Evolutionary conservation across 2,113 vertebrate species (phyloP).

Genomic region (Engraulis encrasicolus): DNA sequence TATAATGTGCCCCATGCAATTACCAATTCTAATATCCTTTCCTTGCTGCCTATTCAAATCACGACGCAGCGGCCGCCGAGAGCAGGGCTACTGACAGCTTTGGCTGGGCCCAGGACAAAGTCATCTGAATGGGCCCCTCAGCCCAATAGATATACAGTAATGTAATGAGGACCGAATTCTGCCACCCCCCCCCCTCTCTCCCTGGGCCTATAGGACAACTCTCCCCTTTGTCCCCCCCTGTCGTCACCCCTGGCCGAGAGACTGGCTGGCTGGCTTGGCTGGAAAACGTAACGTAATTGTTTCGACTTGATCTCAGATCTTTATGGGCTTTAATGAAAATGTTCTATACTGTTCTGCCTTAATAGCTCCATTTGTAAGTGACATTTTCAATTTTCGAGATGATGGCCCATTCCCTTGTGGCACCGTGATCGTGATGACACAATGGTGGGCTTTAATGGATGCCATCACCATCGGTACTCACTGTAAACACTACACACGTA

Average conservation of each 20-base stretch:
- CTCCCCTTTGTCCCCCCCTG: too few species aligned
- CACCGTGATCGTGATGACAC: neutral
- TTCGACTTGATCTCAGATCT: constrained; percentile 47
- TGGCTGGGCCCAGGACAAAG: too few species aligned
- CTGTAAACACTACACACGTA: neutral
- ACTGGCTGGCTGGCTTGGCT: constrained; percentile 42
- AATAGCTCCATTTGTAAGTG: constrained; percentile 48
- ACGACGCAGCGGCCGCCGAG: too few species aligned
- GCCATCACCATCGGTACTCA: neutral
- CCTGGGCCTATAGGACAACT: too few species aligned
- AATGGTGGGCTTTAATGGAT: neutral
- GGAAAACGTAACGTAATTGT: constrained; percentile 53
- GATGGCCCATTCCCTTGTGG: neutral
- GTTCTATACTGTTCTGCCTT: constrained; percentile 32
- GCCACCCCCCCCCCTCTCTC: too few species aligned
- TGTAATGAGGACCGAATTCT: too few species aligned
- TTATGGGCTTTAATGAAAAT: constrained; percentile 52
- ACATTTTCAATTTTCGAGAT: constrained; percentile 36
- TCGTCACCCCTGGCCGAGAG: constrained; percentile 38
- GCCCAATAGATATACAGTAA: too few species aligned
- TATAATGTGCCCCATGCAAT: constrained; percentile 57
- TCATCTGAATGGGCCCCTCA: too few species aligned
- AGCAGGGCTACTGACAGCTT: too few species aligned
- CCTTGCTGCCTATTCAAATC: constrained; percentile 52
- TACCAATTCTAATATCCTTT: constrained; percentile 64